Conservation (phyloP, 2,888 invertebrate genomes). For the Neoitamus cyanurus region DNA sequence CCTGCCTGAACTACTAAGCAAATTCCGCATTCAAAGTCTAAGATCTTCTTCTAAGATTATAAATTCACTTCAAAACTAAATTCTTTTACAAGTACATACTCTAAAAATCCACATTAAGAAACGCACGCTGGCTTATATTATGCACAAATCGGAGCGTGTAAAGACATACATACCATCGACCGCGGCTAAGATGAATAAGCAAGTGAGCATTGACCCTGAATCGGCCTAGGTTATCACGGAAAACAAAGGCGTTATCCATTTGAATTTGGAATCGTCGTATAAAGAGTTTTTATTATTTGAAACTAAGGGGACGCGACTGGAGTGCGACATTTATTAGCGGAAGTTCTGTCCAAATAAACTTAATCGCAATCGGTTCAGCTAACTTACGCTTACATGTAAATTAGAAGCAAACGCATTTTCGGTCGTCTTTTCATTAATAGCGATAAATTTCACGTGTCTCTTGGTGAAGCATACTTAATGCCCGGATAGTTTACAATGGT, state of each 20-base stretch:
- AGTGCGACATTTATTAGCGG: neutral
- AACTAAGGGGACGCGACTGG: neutral
- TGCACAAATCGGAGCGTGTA: neutral
- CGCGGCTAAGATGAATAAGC: neutral
- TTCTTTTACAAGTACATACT: neutral
- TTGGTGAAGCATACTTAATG: neutral
- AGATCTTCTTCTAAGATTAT: too few relatives aligned
- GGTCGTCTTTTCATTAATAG: neutral
- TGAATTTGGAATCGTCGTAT: neutral
- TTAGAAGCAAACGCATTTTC: neutral
- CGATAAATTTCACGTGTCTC: neutral
- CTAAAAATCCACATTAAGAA: neutral
- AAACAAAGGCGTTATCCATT: conserved; percentile 1
- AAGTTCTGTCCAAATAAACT: conserved; percentile 16
- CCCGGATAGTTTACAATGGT: neutral
- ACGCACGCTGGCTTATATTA: neutral
- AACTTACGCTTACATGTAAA: neutral
- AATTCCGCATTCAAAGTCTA: too few relatives aligned
- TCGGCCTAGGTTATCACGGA: conserved; percentile 7
- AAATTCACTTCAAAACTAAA: neutral
- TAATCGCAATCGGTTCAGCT: neutral
- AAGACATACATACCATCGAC: neutral
- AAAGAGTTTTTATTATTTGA: neutral
- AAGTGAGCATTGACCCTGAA: conserved; percentile 18
- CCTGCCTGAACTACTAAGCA: too few relatives aligned